Conservation (phyloP, 2,113 vertebrate genomes). For the Corythornis cristatus region DNA sequence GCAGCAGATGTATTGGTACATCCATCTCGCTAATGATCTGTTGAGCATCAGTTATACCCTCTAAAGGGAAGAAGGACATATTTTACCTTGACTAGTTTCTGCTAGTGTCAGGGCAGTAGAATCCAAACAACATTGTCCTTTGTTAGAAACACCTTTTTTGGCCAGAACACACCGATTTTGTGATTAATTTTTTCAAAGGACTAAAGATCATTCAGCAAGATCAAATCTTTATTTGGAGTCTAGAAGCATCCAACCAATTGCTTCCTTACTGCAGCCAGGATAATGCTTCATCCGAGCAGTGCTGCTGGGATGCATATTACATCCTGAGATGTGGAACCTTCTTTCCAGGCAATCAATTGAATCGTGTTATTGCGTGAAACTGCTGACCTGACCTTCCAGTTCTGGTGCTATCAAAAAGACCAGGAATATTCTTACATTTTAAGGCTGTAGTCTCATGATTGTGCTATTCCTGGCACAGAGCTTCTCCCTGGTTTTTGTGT, state of each 20-base stretch:
- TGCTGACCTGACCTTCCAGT: neutral
- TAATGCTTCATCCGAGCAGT: neutral
- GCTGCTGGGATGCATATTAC: neutral
- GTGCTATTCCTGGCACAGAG: neutral
- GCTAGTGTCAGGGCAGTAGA: neutral
- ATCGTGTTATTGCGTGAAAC: neutral
- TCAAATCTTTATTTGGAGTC: neutral
- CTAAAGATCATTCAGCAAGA: neutral
- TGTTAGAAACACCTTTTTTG: neutral
- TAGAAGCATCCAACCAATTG: neutral
- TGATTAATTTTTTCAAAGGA: neutral
- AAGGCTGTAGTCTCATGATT: neutral
- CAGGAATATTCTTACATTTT: neutral
- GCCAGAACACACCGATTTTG: neutral
- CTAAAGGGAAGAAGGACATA: constrained; percentile 9
- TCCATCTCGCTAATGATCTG: constrained; percentile 60
- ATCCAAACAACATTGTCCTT: neutral
- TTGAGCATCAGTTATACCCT: constrained; percentile 51
- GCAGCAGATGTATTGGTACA: constrained; percentile 59
- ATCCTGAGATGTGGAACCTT: neutral
- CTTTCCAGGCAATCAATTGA: neutral
- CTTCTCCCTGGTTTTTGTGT: neutral
- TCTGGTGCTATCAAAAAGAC: neutral
- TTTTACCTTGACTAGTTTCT: neutral
- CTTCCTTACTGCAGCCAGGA: neutral